phyloP scores from a whole-genome alignment of 2,113 vertebrate genomes.

The Petromus typicus region DNA sequence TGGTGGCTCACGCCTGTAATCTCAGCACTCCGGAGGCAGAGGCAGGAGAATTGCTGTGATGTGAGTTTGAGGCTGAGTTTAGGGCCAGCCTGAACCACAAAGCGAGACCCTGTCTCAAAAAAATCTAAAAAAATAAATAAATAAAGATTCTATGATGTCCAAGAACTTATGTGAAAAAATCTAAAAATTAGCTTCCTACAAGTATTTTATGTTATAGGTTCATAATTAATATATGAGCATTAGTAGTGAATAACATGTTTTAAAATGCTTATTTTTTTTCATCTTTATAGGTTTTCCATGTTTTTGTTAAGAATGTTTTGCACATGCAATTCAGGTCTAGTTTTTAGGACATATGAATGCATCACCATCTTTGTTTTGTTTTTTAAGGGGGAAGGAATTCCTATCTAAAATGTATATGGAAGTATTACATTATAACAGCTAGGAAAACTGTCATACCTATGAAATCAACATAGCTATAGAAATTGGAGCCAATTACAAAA shows the following conservation, averaged over 20 bases:
- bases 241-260: not conserved
- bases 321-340: not conserved
- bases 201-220: not conserved
- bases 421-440: not conserved
- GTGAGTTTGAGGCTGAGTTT: too few relatives aligned
- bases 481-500: not conserved
- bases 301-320: not conserved
- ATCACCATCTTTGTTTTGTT: not conserved
- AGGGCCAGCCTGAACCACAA: too few relatives aligned
- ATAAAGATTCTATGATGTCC: not conserved
- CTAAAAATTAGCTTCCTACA: slow-evolving; percentile 15
- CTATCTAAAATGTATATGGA: not conserved
- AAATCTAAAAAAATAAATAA: too few relatives aligned
- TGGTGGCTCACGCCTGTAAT: too few relatives aligned
- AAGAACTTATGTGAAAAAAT: not conserved
- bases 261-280: not conserved
- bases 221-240: not conserved
- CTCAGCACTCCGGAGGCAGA: too few relatives aligned
- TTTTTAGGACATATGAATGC: not conserved
- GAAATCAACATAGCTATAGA: not conserved
- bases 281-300: not conserved
- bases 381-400: not conserved
- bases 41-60: too few relatives aligned
- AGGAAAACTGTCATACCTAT: not conserved
- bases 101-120: too few relatives aligned